Conservation (phyloP, 2,797 vertebrate species). For the Cynopterus sphinx region DNA sequence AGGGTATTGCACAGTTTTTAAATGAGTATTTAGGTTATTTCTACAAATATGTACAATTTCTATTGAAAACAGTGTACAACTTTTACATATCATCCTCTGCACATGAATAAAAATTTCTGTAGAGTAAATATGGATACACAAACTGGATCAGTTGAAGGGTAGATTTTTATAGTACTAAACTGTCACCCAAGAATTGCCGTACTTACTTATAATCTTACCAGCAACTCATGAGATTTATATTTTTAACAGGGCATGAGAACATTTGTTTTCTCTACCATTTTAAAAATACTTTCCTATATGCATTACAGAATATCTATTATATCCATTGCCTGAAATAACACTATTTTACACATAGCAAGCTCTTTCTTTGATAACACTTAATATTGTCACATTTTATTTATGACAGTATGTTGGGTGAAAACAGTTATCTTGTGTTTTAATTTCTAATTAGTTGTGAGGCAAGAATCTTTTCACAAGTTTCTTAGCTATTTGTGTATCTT, state of each 20-base stretch:
- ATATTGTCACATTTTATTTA: background rate
- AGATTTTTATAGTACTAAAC: background rate
- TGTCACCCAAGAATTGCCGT: background rate
- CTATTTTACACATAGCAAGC: background rate
- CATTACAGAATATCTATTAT: background rate
- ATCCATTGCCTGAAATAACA: background rate
- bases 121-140: background rate
- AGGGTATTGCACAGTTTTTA: background rate
- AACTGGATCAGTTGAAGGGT: background rate
- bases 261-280: background rate
- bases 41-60: background rate
- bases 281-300: background rate
- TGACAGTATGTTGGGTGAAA: background rate
- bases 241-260: background rate
- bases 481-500: conserved; percentile 11
- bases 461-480: background rate
- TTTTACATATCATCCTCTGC: background rate
- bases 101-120: background rate
- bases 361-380: background rate
- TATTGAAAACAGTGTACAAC: background rate
- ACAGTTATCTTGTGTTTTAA: background rate
- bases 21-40: background rate
- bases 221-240: background rate
- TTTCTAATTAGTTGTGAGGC: background rate
- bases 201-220: background rate